These are phyloP conservation scores for Branchinecta lindahli DNA, from an alignment of 1,140 invertebrate species.

Conservation along the genomic window DNA sequence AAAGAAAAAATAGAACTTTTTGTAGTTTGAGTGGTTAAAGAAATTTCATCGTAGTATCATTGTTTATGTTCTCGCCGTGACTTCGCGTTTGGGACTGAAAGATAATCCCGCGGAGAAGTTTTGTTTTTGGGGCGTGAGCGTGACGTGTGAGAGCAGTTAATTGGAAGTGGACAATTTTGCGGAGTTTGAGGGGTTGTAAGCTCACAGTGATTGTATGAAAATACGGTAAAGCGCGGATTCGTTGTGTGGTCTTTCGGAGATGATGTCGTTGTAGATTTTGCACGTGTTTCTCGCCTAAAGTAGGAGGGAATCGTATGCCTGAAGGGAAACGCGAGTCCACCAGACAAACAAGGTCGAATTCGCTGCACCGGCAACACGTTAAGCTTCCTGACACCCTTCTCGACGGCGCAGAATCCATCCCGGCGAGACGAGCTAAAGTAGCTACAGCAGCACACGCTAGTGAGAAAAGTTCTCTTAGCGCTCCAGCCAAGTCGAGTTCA, in stretches of 20 bases:
- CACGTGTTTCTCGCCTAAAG: not conserved
- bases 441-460: not conserved
- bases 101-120: not conserved
- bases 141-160: not conserved
- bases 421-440: not conserved
- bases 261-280: no score
- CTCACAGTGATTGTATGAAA: no score
- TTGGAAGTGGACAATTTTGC: not conserved
- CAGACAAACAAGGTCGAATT: not conserved
- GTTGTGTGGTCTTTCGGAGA: not conserved
- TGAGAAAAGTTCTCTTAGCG: not conserved
- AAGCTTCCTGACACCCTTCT: not conserved
- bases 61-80: not conserved
- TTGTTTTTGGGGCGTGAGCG: not conserved
- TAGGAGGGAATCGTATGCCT: slow-evolving; percentile 3
- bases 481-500: not conserved
- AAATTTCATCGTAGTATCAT: not conserved
- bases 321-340: not conserved
- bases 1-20: not conserved
- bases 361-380: not conserved
- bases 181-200: not conserved
- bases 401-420: not conserved
- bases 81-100: no score
- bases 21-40: not conserved
- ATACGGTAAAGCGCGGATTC: not conserved